Evolutionary conservation across 2,888 invertebrate genomes (phyloP).

Genomic region (Erpobdella octoculata): DNA sequence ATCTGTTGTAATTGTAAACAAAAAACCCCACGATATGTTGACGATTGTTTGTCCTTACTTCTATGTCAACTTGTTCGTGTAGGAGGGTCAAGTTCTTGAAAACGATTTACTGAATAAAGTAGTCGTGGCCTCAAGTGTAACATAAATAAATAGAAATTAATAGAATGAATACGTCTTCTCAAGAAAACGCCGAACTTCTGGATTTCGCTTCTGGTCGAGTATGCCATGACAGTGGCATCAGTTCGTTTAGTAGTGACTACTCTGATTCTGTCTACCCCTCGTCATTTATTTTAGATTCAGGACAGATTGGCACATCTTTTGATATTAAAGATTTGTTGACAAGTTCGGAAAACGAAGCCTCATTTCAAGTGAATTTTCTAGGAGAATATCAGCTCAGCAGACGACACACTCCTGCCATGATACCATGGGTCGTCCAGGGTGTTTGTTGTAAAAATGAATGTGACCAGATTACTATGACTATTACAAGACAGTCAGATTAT

Average conservation of each 20-base stretch:
- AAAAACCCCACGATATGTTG: too few relatives aligned
- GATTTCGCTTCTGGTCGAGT: neutral
- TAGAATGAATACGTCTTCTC: too few relatives aligned
- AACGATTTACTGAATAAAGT: too few relatives aligned
- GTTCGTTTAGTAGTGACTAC: slow-evolving; percentile 34
- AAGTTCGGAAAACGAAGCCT: neutral
- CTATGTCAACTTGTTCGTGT: too few relatives aligned
- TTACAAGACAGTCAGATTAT: slow-evolving; percentile 33
- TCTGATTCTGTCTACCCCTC: slow-evolving; percentile 30
- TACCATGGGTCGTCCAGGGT: slow-evolving; percentile 79
- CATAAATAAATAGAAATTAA: too few relatives aligned
- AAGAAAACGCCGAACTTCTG: neutral
- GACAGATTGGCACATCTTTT: neutral
- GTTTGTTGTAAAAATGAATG: slow-evolving; percentile 53
- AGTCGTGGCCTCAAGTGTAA: too few relatives aligned
- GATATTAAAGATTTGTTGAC: neutral
- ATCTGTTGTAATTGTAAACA: too few relatives aligned
- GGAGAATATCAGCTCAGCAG: slow-evolving; percentile 45
- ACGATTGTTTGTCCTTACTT: too few relatives aligned
- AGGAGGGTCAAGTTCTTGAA: too few relatives aligned
- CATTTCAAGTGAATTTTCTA: slow-evolving; percentile 44
- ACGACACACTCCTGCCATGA: slow-evolving; percentile 64
- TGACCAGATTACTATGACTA: slow-evolving; percentile 40
- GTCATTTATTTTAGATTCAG: slow-evolving; percentile 10
- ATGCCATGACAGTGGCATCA: slow-evolving; percentile 33